These are phyloP conservation scores for Cichladusa arquata DNA, from an alignment of 2,113 vertebrate species.

Conservation along the genomic window DNA sequence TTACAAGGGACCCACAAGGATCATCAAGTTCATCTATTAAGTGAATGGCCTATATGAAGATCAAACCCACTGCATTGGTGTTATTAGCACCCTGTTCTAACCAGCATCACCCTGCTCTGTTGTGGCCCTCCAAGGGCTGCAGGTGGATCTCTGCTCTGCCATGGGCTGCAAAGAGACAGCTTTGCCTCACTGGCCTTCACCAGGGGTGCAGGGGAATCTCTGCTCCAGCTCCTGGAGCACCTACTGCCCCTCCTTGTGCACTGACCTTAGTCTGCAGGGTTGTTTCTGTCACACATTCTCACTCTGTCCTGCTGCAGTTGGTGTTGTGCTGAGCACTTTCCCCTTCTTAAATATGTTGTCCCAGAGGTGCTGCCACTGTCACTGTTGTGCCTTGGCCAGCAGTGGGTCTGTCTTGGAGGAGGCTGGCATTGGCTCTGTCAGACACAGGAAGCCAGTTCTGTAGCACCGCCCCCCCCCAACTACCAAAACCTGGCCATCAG, in stretches of 20 bases:
- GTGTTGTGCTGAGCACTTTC: neutral
- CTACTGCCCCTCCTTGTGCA: neutral
- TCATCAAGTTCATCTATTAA: neutral
- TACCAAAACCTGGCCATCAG: neutral
- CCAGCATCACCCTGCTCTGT: neutral
- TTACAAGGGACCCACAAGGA: neutral
- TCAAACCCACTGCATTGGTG: neutral
- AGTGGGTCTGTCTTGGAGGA: neutral
- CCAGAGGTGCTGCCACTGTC: neutral
- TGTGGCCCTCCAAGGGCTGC: neutral
- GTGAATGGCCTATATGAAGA: neutral
- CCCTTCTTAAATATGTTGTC: neutral
- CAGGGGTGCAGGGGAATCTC: neutral
- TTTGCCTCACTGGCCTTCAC: neutral
- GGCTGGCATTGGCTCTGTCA: neutral
- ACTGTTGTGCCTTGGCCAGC: neutral
- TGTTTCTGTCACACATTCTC: neutral
- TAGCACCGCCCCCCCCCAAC: too few species aligned
- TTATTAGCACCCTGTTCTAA: neutral
- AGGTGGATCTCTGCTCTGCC: neutral
- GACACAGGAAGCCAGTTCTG: neutral
- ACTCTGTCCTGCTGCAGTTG: neutral
- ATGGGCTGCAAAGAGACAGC: neutral
- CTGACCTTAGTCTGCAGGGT: neutral
- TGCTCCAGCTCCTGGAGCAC: neutral